phyloP scores from a whole-genome alignment of 2,797 vertebrate genomes.

The Galaxias olidus region DNA sequence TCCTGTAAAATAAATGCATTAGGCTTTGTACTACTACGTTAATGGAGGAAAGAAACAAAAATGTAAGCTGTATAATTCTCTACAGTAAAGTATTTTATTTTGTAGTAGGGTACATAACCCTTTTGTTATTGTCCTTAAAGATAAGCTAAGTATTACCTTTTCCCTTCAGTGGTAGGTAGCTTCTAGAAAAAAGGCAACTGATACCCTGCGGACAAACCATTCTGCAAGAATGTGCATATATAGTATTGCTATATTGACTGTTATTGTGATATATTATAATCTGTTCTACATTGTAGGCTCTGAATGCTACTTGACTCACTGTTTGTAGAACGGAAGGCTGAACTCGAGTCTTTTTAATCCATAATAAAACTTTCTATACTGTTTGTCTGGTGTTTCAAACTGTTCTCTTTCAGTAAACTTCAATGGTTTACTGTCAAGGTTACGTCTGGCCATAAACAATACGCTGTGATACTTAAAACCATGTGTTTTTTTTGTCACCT shows the following conservation, averaged over 20 bases:
- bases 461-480: too few relatives aligned
- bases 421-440: not conserved
- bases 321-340: constrained; percentile 45
- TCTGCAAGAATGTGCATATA: constrained; percentile 68
- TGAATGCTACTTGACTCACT: constrained; percentile 42
- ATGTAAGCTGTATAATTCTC: constrained; percentile 53
- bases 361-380: constrained; percentile 60
- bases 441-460: too few relatives aligned
- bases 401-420: constrained; percentile 28
- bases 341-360: constrained; percentile 61
- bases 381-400: constrained; percentile 26
- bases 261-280: constrained; percentile 20
- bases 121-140: constrained; percentile 40
- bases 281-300: constrained; percentile 45
- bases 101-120: constrained; percentile 35
- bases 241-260: constrained; percentile 42
- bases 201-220: constrained; percentile 67
- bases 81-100: constrained; percentile 45
- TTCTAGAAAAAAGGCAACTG: constrained; percentile 20
- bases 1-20: constrained; percentile 31
- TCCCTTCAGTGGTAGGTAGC: constrained; percentile 44
- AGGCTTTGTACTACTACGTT: constrained; percentile 26
- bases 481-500: too few relatives aligned
- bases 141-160: constrained; percentile 48
- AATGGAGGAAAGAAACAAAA: constrained; percentile 19